Conservation (phyloP, 2,888 invertebrate genomes). For the Parelbella ahira region DNA sequence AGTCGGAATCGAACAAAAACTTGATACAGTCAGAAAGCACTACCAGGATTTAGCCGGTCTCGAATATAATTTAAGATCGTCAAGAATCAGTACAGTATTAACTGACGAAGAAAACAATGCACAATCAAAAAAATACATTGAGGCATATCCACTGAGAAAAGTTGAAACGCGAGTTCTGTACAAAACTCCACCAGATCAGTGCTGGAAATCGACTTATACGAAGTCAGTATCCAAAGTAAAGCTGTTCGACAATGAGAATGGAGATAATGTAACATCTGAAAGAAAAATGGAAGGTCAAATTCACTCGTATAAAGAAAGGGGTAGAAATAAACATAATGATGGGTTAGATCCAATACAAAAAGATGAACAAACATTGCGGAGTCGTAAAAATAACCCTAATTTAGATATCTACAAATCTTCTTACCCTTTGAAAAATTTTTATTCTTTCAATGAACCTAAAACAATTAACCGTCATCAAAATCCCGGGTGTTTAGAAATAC, state of each 20-base stretch:
- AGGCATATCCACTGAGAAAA: slow-evolving; percentile 30
- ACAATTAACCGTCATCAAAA: slow-evolving; percentile 19
- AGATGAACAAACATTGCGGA: neutral
- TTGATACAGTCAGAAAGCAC: slow-evolving; percentile 52
- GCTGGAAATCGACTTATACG: slow-evolving; percentile 42
- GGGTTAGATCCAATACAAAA: slow-evolving; percentile 34
- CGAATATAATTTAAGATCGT: slow-evolving; percentile 37
- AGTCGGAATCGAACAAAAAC: slow-evolving; percentile 51
- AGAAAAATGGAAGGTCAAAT: slow-evolving; percentile 15
- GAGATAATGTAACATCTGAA: slow-evolving; percentile 1
- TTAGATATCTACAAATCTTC: too few species aligned
- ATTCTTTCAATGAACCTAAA: neutral
- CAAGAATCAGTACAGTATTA: slow-evolving; percentile 32
- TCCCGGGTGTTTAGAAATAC: slow-evolving; percentile 29
- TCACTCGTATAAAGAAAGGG: slow-evolving; percentile 25
- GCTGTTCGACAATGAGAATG: slow-evolving; percentile 27
- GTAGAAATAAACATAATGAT: slow-evolving; percentile 24
- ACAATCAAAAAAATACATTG: slow-evolving; percentile 30
- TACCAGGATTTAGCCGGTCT: slow-evolving; percentile 43
- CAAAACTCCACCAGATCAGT: slow-evolving; percentile 41
- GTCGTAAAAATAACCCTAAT: slow-evolving; percentile 5
- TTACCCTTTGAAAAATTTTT: too few species aligned
- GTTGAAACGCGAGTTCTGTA: slow-evolving; percentile 49
- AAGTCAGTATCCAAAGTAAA: slow-evolving; percentile 32
- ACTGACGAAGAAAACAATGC: slow-evolving; percentile 31